A percentile compares a stretch with the other conserved stretches of the same genome.
These are phyloP conservation scores for Pipistrellus kuhlii DNA, from an alignment of 2,797 vertebrate genomes.

Conservation along the genomic window DNA sequence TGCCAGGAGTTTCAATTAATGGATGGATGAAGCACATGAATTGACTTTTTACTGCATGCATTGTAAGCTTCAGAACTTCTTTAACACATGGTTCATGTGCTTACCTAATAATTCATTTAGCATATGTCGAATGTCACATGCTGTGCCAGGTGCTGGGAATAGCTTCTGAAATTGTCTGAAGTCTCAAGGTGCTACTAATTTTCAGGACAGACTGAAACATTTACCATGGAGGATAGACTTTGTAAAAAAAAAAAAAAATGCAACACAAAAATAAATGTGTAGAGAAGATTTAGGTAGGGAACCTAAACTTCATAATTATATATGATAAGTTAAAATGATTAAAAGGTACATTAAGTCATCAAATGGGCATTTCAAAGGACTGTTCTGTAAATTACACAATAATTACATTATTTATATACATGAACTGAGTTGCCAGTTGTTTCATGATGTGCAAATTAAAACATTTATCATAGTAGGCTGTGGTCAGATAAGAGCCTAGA, in stretches of 20 bases:
- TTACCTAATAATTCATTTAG: not conserved
- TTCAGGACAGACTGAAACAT: conserved; percentile 13
- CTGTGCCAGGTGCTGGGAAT: not conserved
- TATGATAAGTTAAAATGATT: not conserved
- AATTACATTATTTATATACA: not conserved
- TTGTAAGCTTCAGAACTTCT: not conserved
- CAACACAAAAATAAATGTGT: not conserved
- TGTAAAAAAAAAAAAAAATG: conserved; percentile 2
- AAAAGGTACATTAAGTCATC: not conserved
- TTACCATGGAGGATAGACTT: not conserved
- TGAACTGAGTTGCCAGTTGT: not conserved
- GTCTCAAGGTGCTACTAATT: not conserved
- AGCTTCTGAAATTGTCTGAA: not conserved
- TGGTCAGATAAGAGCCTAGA: not conserved
- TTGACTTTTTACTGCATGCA: not conserved
- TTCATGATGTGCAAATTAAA: not conserved
- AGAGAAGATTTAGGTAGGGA: not conserved
- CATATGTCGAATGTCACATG: not conserved
- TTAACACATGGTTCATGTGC: not conserved
- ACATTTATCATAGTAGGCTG: not conserved
- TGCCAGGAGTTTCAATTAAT: not conserved
- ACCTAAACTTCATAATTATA: not conserved
- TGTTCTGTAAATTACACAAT: not conserved
- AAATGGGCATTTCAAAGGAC: not conserved
- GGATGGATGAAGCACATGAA: not conserved